phyloP scores from a whole-genome alignment of 2,113 vertebrate species.

The Alethe diademata region DNA sequence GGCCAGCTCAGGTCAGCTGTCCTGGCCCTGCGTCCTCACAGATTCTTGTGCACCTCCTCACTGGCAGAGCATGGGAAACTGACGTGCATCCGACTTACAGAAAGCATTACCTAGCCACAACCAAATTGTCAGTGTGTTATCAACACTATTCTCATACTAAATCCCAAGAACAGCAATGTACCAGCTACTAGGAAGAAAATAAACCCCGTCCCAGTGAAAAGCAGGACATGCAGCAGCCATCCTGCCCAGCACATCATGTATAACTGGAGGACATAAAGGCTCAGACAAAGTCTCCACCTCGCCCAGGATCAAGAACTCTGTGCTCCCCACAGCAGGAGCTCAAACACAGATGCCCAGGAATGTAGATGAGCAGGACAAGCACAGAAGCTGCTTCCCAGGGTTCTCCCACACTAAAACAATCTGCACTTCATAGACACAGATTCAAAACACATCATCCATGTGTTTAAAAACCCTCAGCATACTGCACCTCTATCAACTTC shows the following conservation, averaged over 20 bases:
- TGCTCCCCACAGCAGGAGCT: background rate
- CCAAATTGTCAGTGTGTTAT: background rate
- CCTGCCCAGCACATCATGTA: background rate
- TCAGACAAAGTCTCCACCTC: background rate
- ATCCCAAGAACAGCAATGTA: background rate
- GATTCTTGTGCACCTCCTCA: background rate
- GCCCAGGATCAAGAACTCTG: background rate
- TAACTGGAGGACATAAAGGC: background rate
- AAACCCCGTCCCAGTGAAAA: background rate
- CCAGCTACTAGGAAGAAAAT: background rate
- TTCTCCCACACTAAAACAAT: background rate
- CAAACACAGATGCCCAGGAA: background rate
- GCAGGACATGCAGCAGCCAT: background rate
- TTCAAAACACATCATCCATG: rapidly evolving
- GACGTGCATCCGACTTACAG: background rate
- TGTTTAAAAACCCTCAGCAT: background rate
- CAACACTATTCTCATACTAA: background rate
- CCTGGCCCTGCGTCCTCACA: background rate
- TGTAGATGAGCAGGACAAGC: background rate
- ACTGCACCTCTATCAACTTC: background rate
- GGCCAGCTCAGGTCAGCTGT: background rate
- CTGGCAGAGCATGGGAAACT: background rate
- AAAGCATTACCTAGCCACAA: background rate
- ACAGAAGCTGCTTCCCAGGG: background rate
- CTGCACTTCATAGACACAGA: background rate